Conservation (phyloP, 2,797 vertebrate genomes). For the Coluber constrictor region DNA sequence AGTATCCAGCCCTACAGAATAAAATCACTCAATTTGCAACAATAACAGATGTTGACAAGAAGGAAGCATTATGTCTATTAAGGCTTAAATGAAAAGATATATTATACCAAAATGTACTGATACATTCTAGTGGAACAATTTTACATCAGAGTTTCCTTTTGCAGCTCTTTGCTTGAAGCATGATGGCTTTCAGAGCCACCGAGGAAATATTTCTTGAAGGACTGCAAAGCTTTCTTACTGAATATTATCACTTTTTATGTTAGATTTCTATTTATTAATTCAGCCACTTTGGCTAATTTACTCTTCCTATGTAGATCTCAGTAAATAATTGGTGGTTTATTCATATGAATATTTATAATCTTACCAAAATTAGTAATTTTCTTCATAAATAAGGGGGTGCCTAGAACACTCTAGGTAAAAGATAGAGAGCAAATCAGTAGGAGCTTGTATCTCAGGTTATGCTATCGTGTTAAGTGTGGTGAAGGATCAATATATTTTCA, state of each 20-base stretch:
- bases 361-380: background rate
- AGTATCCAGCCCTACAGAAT: background rate
- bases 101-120: background rate
- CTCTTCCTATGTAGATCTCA: background rate
- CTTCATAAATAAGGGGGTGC: background rate
- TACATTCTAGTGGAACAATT: background rate
- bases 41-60: background rate
- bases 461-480: background rate
- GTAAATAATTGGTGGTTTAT: background rate
- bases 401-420: background rate
- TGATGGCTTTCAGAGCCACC: background rate
- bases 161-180: background rate
- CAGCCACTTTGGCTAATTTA: background rate
- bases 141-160: background rate
- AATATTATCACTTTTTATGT: background rate
- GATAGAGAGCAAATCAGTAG: background rate
- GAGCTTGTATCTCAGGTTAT: background rate
- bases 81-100: background rate
- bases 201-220: background rate
- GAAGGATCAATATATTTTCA: background rate
- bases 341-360: background rate
- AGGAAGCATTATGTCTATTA: background rate
- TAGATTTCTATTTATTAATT: background rate
- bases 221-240: background rate
- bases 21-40: background rate